Base-by-base conservation (phyloP, 1,140 invertebrate species). In the Drosophila jambulina region DNA sequence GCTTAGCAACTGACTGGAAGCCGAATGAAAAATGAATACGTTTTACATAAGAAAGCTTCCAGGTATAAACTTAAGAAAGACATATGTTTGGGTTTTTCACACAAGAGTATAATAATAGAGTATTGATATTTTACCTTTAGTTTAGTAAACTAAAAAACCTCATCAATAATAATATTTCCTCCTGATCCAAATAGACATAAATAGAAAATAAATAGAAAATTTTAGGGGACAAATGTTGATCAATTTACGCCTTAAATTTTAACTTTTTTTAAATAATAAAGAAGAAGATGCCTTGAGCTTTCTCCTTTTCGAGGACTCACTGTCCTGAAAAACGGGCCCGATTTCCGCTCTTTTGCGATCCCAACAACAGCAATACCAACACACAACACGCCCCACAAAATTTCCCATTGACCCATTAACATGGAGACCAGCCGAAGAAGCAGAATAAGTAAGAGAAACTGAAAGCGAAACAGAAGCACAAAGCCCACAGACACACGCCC, bases 321-420 rank as follows among this genome's bases (percentile, higher is more conserved):
- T 71, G 51, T 59, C 46, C 13, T 46, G 1, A 23, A n/a, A 29
- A 42, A 63, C 63, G 58, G 64, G 57, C 49, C 40, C 75, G 21
- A 71, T 48, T 78, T 78, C 43, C 42, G 49, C 57, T 56, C 34
- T 42, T 40, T 51, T 61, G 25, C 36, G 48, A 78, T 78, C 43
- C 43, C 65, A 63, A 75, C 51, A 79, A 32, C 13, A 36, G 4
- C 51, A 54, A 53, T 1, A 36, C 13, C 32, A 54, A 23, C 9
- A 54, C 32, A 36, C 51, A 54, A 54, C 78, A 72, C 82, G 82
- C 62, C 82, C 82, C 75, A 85, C 62, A 76, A 79, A 76, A 86
- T 71, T 86, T 86, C 82, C 82, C 82, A 86, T 86, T 86, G 82
- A 86, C 82, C 82, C 78, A 86, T 86, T 86, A 86, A 86, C 82